These are phyloP conservation scores for Chrysina gloriosa DNA, from an alignment of 2,888 invertebrate species.

Conservation along the genomic window DNA sequence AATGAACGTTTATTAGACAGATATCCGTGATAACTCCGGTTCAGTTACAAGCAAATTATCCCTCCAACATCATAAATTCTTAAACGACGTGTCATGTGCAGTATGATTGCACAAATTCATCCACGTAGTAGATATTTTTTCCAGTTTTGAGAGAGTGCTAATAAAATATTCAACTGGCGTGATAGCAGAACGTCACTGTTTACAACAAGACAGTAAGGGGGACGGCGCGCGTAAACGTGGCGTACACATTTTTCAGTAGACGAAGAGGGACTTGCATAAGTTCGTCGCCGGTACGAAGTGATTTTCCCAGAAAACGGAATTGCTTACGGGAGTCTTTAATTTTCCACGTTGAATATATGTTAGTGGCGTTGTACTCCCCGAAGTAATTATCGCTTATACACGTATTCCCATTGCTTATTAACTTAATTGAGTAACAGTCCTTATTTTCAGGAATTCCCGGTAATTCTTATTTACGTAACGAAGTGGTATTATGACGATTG, in stretches of 20 bases:
- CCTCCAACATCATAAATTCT: not conserved
- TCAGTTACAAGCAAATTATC: not conserved
- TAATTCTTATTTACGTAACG: not conserved
- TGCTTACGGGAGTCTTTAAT: not conserved
- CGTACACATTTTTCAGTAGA: not conserved
- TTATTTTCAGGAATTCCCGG: not conserved
- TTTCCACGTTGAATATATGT: not conserved
- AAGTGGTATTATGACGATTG: too few species aligned
- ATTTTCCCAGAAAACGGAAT: not conserved
- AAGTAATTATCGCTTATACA: not conserved
- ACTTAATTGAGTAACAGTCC: not conserved
- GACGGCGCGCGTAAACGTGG: not conserved
- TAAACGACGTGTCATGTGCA: not conserved
- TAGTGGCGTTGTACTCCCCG: not conserved
- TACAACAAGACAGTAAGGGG: not conserved
- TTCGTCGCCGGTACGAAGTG: not conserved
- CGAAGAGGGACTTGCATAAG: not conserved
- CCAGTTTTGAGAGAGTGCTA: not conserved
- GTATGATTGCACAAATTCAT: not conserved
- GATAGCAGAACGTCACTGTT: not conserved
- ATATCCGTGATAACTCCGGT: not conserved
- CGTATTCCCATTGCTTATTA: not conserved
- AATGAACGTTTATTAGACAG: not conserved
- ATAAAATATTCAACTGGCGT: slow-evolving; percentile 20
- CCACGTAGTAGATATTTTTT: not conserved